Conservation (phyloP, 2,888 invertebrate species). For the Allacma fusca region DNA sequence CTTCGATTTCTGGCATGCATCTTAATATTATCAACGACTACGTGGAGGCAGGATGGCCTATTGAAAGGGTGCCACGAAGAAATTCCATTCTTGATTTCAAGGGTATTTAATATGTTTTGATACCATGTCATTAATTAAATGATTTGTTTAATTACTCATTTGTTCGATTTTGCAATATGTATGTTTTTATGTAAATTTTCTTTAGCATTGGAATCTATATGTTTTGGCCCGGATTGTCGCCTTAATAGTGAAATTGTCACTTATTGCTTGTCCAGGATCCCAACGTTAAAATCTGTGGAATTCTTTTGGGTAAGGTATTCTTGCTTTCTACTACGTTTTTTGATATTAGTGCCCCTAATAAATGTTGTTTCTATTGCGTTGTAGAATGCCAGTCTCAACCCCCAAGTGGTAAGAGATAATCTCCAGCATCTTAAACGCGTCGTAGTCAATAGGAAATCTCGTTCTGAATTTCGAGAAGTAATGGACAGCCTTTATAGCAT, state of each 20-base stretch:
- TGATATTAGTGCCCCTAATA: no score
- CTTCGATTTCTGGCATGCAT: background rate
- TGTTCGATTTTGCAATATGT: background rate
- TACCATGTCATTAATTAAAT: no score
- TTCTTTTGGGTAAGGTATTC: background rate
- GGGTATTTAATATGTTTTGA: background rate
- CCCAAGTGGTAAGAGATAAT: no score
- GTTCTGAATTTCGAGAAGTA: no score
- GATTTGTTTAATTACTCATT: no score
- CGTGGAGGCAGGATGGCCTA: background rate
- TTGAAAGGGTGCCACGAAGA: background rate
- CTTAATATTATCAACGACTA: background rate
- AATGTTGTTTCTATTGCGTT: no score
- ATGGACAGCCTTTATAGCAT: no score
- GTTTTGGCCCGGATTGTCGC: background rate
- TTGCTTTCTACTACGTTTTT: no score
- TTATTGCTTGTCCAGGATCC: background rate
- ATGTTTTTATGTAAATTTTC: background rate
- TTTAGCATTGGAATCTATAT: background rate
- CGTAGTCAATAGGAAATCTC: no score
- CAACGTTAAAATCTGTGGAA: background rate
- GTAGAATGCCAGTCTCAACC: no score
- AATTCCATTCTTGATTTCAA: background rate
- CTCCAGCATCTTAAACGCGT: no score
- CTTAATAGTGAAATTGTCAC: background rate